Percentiles rank a stretch among this genome's conserved stretches.
Conservation (phyloP, 2,113 vertebrate species). For the Smithornis capensis region DNA sequence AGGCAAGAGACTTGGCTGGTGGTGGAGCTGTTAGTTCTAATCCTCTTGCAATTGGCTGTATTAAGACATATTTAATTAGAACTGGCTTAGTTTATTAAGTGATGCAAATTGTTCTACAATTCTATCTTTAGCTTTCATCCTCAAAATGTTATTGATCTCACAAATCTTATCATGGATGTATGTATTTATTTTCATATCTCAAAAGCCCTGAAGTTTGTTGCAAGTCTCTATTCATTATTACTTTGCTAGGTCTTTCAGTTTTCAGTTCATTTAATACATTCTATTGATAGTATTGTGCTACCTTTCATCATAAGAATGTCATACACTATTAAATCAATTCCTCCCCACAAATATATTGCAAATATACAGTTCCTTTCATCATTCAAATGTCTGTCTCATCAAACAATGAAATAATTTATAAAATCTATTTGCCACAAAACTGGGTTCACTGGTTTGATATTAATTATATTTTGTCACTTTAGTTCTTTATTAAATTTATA, state of each 20-base stretch:
- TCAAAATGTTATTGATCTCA: not conserved
- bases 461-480: not conserved
- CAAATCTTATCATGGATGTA: not conserved
- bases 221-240: not conserved
- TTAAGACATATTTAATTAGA: not conserved
- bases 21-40: not conserved
- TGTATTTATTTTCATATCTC: not conserved
- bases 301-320: not conserved
- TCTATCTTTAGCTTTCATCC: not conserved
- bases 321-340: not conserved
- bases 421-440: not conserved
- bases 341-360: not conserved
- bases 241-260: not conserved
- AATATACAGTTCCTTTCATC: not conserved
- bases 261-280: not conserved
- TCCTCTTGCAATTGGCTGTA: not conserved
- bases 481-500: conserved; percentile 16
- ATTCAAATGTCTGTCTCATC: not conserved
- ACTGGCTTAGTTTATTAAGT: not conserved
- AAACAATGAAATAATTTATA: not conserved
- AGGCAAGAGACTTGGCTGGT: not conserved
- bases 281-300: not conserved
- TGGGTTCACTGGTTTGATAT: not conserved
- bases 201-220: not conserved
- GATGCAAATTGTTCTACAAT: not conserved